Base-by-base conservation (phyloP, 2,888 invertebrate species). In the Cosmopolites sordidus region DNA sequence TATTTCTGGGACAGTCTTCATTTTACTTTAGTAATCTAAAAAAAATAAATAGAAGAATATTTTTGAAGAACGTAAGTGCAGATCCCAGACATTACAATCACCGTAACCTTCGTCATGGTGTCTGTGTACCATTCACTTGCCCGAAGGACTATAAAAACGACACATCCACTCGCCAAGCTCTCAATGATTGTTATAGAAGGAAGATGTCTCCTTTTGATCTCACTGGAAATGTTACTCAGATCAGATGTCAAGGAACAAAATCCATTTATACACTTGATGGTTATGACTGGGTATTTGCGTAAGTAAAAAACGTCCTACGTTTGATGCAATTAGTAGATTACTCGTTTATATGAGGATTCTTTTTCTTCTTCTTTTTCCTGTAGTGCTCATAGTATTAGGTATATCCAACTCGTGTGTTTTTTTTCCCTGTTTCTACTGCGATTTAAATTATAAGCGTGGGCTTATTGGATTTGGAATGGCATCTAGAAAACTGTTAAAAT, bases 101-200 rank as follows among this genome's bases (percentile, higher is more conserved):
- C 33, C 66, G 66, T 48, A 27, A 48, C 11, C 57, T 69, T 14
- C 53, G 67, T 33, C 65, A 67, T 43, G 65, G 65, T 16, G 61
- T 68, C 43, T 69, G 69, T 45, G 48, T 69, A 5, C 60, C 61
- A n/a, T 41, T 53, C 11, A 60, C 62, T 12, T 69, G 68, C 54
- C n/a, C 11, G n/a, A 9, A 27, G 5, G 22, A 47, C 41, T 45
- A 54, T 16, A 16, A 37, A 41, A 43, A 16, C 8, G 12, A 43
- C 9, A 33, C 11, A 15, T 8, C 48, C 4, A 27, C 42, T 15
- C 12, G 41, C 8, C 43, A 51, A 22, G 30, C 59, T 18, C 56
- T 63, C 2, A 46, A 65, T 48, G 18, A 30, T 30, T 69, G 67
- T 51, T 66, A 64, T 41, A 62, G 60, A 22, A 51, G 47, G 33